Evolutionary conservation across 2,113 vertebrate species (phyloP), one percentile per base, ranked within the genome.

Genomic region (Anguilla japonica): DNA sequence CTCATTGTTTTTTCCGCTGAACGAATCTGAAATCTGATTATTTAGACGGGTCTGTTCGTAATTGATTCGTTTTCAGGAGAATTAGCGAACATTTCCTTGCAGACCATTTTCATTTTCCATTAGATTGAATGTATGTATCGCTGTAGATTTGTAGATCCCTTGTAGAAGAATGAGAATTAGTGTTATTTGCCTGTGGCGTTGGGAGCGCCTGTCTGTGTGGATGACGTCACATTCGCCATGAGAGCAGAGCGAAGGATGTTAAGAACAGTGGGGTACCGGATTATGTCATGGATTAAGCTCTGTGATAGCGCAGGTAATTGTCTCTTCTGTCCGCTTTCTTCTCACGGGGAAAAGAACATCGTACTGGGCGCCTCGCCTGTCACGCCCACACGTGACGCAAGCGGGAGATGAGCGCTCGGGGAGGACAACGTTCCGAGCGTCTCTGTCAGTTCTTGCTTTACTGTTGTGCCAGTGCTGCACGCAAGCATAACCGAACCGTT

Each of bases 1-100:
- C 43, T 92, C 90, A 93, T 92, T 85, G 89, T 88, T 92, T 94
- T 94, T 89, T 91, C 88, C 63, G 78, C 43, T 89, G 94, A 94
- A 94, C 94, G 92, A 95, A 88, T 87, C 85, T 88, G 84, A 87
- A 60, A 90, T 89, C 89, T 88, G 43, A 46, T 46, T 8, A 53
- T 53, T 14, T 13, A 46, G 43, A 88, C 83, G 83, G 91, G 60
- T 87, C 83, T 85, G 89, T 91, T 89, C 82, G 89, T 91, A 87
- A 88, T 87, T 84, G 89, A 91, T 87, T 60, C 3, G 9, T 50
- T 26, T 85, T 75, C 22, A 83, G 29, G 67, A 26, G 88, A 89
- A 88, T 60, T 67, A 83, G 87, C 29, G 22, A 60, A 84, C 84
- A 83, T 85, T 78, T 92, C 67, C 39, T 56, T 22, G 60, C 4